Evolutionary conservation across 2,888 invertebrate genomes (phyloP).

Genomic region (Drosophila eohydei): DNA sequence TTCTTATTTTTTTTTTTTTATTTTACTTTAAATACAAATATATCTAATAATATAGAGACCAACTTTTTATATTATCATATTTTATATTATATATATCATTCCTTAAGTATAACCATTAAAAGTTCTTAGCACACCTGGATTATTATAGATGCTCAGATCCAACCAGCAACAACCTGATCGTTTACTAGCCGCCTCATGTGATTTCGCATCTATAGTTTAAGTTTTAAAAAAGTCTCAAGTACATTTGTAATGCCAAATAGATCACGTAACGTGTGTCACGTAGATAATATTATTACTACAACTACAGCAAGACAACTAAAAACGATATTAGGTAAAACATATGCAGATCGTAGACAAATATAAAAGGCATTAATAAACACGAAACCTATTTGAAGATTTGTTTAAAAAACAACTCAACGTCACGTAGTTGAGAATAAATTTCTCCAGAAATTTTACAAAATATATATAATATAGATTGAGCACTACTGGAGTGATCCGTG

Average conservation of each 20-base stretch:
- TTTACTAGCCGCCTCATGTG: background rate
- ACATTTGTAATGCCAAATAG: background rate
- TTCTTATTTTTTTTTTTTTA: too few relatives aligned
- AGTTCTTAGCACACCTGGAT: too few relatives aligned
- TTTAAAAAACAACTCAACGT: background rate
- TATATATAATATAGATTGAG: background rate
- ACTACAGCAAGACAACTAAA: background rate
- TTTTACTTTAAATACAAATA: too few relatives aligned
- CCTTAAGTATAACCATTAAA: too few relatives aligned
- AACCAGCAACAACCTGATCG: background rate
- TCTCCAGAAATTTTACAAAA: background rate
- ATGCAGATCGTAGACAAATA: background rate
- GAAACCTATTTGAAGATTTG: background rate
- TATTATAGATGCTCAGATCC: background rate
- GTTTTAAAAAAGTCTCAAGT: background rate
- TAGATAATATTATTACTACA: background rate
- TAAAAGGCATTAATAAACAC: background rate
- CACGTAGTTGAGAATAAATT: constrained; percentile 2
- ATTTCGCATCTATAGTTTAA: background rate
- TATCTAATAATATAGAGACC: too few relatives aligned
- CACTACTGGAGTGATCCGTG: background rate
- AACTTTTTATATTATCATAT: too few relatives aligned
- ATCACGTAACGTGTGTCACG: constrained; percentile 12
- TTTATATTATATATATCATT: too few relatives aligned
- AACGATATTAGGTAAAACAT: background rate